Evolutionary conservation across 1,140 invertebrate genomes (phyloP).

Genomic region (Eumaeus atala): DNA sequence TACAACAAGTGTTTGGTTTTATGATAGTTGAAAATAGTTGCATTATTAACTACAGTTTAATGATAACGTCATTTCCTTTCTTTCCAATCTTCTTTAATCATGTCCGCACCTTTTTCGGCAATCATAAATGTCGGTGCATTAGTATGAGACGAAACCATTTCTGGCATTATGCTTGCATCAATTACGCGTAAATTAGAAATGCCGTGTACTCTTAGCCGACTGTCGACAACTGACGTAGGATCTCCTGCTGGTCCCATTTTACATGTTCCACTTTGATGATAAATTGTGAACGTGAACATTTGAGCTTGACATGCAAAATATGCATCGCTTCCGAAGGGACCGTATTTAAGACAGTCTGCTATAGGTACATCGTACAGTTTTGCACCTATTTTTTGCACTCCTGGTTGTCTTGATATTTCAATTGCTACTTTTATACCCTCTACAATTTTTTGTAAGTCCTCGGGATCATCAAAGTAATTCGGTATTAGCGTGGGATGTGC

Average conservation of each 20-base stretch:
- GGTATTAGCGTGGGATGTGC: slow-evolving; percentile 87
- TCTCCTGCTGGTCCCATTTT: slow-evolving; percentile 87
- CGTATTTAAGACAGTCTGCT: slow-evolving; percentile 77
- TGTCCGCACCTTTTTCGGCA: slow-evolving; percentile 77
- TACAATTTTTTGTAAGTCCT: slow-evolving; percentile 78
- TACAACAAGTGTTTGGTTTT: not conserved
- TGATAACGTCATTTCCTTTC: slow-evolving; percentile 13
- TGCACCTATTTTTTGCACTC: slow-evolving; percentile 76
- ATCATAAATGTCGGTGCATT: slow-evolving; percentile 79
- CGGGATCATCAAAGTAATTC: slow-evolving; percentile 82
- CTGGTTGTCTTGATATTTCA: slow-evolving; percentile 74
- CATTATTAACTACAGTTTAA: not conserved
- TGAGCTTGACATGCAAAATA: slow-evolving; percentile 85
- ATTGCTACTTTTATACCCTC: slow-evolving; percentile 78
- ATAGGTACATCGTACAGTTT: slow-evolving; percentile 78
- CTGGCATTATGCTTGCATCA: slow-evolving; percentile 85
- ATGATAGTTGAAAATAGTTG: too few species aligned
- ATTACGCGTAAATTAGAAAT: slow-evolving; percentile 81
- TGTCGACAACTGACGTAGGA: slow-evolving; percentile 81
- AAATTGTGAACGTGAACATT: slow-evolving; percentile 83
- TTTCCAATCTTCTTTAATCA: slow-evolving; percentile 77
- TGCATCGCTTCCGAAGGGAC: slow-evolving; percentile 77
- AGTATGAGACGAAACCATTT: slow-evolving; percentile 77
- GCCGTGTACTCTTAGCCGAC: slow-evolving; percentile 80
- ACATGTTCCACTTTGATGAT: slow-evolving; percentile 87